phyloP scores from a whole-genome alignment of 1,140 invertebrate species.

The Cherax destructor region DNA sequence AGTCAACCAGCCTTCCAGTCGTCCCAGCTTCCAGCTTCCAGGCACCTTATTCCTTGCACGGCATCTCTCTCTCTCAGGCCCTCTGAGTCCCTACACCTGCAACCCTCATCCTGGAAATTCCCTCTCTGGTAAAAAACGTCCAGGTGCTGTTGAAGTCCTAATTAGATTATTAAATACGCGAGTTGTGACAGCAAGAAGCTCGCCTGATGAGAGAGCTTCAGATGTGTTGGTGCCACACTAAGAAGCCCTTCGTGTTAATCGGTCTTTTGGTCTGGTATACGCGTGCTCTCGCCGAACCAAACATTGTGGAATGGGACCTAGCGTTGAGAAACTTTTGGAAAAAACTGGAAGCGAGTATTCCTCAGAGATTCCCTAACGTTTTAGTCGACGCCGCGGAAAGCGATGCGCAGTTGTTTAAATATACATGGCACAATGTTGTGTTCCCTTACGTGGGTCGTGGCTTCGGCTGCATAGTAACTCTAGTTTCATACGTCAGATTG shows the following conservation, averaged over 20 bases:
- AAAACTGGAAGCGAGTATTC: constrained; percentile 65
- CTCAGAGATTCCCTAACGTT: constrained; percentile 70
- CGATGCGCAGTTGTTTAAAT: constrained; percentile 71
- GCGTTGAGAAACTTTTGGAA: constrained; percentile 55
- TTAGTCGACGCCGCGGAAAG: constrained; percentile 70
- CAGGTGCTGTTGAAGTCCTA: constrained; percentile 66
- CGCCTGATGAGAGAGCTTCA: not conserved
- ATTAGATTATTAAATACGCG: constrained; percentile 65
- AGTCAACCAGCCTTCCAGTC: too few species aligned
- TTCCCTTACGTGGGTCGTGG: constrained; percentile 53
- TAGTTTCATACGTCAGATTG: not conserved
- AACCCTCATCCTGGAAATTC: constrained; percentile 26
- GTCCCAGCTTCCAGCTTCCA: not conserved
- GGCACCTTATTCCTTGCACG: constrained; percentile 59
- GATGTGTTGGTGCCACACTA: not conserved
- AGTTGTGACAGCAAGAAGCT: constrained; percentile 19
- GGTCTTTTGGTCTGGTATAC: not conserved
- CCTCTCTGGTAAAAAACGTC: constrained; percentile 47
- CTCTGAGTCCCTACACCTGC: constrained; percentile 48
- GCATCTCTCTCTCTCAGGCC: constrained; percentile 13
- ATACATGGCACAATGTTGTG: constrained; percentile 67
- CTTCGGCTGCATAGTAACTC: constrained; percentile 39
- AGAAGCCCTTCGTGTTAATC: too few species aligned
- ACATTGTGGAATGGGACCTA: constrained; percentile 52
- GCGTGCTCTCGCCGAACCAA: not conserved